Base-by-base conservation (phyloP, 2,113 vertebrate genomes). In the Amphiprion ocellaris region DNA sequence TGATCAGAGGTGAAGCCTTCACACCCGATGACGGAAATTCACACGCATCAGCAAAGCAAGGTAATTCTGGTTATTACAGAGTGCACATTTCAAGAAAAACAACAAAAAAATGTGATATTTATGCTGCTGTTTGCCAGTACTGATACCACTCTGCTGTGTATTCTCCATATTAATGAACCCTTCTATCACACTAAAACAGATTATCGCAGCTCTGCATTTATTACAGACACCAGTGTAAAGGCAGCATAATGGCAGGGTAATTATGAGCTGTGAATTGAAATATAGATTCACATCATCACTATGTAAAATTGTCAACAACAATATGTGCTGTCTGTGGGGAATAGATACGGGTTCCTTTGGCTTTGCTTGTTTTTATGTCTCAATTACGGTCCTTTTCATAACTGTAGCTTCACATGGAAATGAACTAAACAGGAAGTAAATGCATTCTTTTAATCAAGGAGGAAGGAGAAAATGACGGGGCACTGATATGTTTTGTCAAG, bases 241-340 rank as follows among this genome's bases (percentile, higher is more conserved):
- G 26, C 68, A 77, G 69, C 55, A 72, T 79, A 83, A 84, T 84
- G 66, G 46, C 53, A 53, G 64, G 82, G 82, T 91, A 92, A 91
- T 92, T 89, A 91, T 84, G 74, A 83, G 82, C 83, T 80, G 84
- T 86, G 75, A 90, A 86, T 85, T 90, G 87, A 87, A 86, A 87
- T 85, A 76, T 74, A 87, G 87, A 89, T 88, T 84, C 58, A 69
- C 72, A 87, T 87, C 81, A 69, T 76, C 66, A 50, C 66, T 62
- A 76, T 82, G 69, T 81, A 54, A 76, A 86, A 88, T 82, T 65
- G 85, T 83, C 83, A 84, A 77, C 80, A 90, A 78, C 74, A 90
- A 80, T 87, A 60, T 82, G 58, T 16, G 39, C 49, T 39, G 81
- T 86, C 87, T 86, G 79, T 74, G 24, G 69, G 71, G 79, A 84